Percentiles rank a stretch among this genome's conserved stretches.
phyloP scores from a whole-genome alignment of 2,113 vertebrate genomes.

The Mirza zaza region DNA sequence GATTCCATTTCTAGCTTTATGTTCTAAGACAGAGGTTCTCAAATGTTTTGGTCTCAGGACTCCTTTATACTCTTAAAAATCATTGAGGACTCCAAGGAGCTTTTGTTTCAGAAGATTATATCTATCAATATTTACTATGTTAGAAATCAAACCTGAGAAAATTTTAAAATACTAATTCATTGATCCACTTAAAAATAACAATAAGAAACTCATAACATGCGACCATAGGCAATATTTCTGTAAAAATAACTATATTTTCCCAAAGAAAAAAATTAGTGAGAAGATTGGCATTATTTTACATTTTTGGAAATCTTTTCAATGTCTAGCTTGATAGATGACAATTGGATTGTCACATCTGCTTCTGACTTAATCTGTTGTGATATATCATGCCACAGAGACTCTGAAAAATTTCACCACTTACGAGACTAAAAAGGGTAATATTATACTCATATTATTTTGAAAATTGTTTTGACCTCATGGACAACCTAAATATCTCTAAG shows the following conservation, averaged over 20 bases:
- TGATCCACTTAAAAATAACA: neutral
- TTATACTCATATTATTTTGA: neutral
- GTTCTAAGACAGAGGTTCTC: constrained; percentile 2
- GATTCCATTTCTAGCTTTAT: neutral
- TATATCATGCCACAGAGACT: neutral
- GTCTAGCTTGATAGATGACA: neutral
- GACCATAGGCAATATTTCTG: neutral
- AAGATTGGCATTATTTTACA: neutral
- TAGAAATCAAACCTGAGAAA: constrained; percentile 30
- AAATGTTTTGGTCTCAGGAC: neutral
- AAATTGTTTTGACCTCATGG: neutral
- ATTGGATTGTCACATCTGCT: neutral
- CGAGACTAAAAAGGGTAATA: neutral
- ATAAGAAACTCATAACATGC: neutral
- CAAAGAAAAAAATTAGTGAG: neutral
- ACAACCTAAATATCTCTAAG: neutral
- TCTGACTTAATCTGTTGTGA: neutral
- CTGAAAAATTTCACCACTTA: neutral
- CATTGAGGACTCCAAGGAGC: neutral
- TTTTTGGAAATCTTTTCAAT: neutral
- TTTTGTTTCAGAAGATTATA: neutral
- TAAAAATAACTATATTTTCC: neutral
- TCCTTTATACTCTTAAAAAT: neutral
- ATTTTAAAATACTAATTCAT: neutral
- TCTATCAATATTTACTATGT: neutral